Evolutionary conservation across 2,113 vertebrate genomes (phyloP), one percentile per base, ranked within the genome.

Genomic region (Poicephalus gulielmi): DNA sequence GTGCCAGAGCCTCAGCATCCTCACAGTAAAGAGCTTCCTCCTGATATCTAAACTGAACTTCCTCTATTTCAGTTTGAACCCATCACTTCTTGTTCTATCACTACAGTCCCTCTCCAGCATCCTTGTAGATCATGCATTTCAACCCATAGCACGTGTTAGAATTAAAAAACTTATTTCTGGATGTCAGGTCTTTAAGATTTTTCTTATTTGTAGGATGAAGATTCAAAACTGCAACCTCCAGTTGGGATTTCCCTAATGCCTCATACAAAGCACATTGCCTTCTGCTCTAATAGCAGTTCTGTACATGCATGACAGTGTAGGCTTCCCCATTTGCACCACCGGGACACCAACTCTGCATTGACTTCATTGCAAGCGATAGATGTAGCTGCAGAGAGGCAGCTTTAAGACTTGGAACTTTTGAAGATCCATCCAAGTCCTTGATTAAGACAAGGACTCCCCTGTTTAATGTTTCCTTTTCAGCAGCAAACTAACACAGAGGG

Each of bases 401-500:
- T 94, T 74, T 30, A 83, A 91, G 68, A 53, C 43, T 1, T 4
- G 5, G 25, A 30, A 33, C 14, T 59, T 68, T 63, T 83, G 46
- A 93, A 92, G 63, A 76, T 52, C 47, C 39, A 77, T 90, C 43
- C 79, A 96, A 94, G 68, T 67, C 20, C 76, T 68, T 68, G n/a
- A 85, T 92, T 71, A 88, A 92, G 55, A 88, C n/a, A 81, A 66
- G 60, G 39, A 60, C 92, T 80, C 9, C 27, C 37, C 49, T 78
- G 4, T 67, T 91, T 57, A 35, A 76, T 62, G 22, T 71, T 90
- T 88, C 14, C 27, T 53, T 94, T 95, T 96, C 83, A 95, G 63
- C 47, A 92, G 30, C 27, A 82, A 86, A 75, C 44, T 55, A 86
- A 60, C 68, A 60, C 0, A 0, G 23, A 22, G 6, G 6, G 9